Evolutionary conservation across 2,113 vertebrate species (phyloP), one percentile per base, ranked within the genome.

Genomic region (Hipposideros armiger): DNA sequence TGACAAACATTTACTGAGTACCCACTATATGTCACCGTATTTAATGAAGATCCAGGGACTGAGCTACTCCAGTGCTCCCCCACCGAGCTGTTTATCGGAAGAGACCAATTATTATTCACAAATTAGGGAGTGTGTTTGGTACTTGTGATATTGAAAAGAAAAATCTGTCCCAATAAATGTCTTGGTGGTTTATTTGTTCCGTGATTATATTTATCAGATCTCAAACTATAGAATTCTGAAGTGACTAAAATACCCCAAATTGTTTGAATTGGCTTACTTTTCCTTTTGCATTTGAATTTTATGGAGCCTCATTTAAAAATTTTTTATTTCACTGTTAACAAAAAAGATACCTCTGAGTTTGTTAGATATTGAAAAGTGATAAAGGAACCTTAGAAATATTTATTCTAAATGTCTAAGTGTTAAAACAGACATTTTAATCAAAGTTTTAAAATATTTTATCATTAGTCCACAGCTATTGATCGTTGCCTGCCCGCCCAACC

Each of bases 191-290:
- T 80, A 70, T 67, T 62, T 92, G n/a, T 50, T 36, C 50, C 42
- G 50, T 22, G 4, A 67, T 77, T 32, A 73, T 91, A 26, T 82
- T 15, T 82, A 82, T 47, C 7, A 47, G 32, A 47, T 72, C 4
- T 87, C 19, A 82, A 42, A 56, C 88, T 58, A 15, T 26, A 69
- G 28, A 54, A 92, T 67, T 90, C 47, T 82, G 50, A 81, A 90
- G 40, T 90, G 60, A 69, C n/a, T 81, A 52, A 77, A 77, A 17
- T 77, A 70, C 66, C 89, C 36, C 92, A 82, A 36, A 47, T 89
- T 58, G 30, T 74, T 94, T 76, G 32, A 94, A 56, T 85, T 91
- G 36, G 5, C 20, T 91, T 96, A 54, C 62, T 67, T 87, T 90
- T 90, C 7, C 15, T 86, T 90, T n/a, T 92, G 54, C 14, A n/a